These are phyloP conservation scores for Notarius quadriscutis DNA, from an alignment of 2,113 vertebrate species.

Conservation along the genomic window DNA sequence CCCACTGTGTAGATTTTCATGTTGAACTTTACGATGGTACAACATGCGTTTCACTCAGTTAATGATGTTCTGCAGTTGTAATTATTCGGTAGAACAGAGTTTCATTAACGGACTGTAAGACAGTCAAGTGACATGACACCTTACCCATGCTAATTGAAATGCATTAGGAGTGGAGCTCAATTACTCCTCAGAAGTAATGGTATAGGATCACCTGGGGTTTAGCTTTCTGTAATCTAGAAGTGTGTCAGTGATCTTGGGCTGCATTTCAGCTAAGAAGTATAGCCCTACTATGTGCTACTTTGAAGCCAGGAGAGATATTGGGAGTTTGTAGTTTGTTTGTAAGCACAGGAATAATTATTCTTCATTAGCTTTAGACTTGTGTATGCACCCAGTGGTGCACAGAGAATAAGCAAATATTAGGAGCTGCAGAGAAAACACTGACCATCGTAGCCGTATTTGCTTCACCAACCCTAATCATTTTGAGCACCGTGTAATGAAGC, in stretches of 20 bases:
- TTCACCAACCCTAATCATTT: constrained; percentile 22
- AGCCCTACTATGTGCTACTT: background rate
- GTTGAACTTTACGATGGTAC: constrained; percentile 8
- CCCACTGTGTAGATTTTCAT: background rate
- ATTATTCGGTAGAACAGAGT: constrained; percentile 41
- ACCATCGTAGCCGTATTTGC: background rate
- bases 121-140: constrained; percentile 38
- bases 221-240: constrained; percentile 46
- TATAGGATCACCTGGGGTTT: constrained; percentile 41
- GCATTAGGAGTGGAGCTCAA: constrained; percentile 34
- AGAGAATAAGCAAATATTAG: background rate
- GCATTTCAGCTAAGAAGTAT: background rate
- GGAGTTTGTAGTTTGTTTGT: background rate
- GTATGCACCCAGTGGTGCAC: background rate
- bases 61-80: constrained; percentile 19
- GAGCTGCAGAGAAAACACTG: constrained; percentile 12
- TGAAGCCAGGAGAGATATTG: background rate
- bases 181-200: constrained; percentile 32
- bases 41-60: background rate
- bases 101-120: constrained; percentile 30
- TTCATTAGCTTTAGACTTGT: constrained; percentile 1
- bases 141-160: constrained; percentile 44
- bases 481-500: constrained; percentile 39
- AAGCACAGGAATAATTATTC: background rate
- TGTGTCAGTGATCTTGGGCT: constrained; percentile 32